Base-by-base conservation (phyloP, 2,797 vertebrate species). In the Notolabrus celidotus region DNA sequence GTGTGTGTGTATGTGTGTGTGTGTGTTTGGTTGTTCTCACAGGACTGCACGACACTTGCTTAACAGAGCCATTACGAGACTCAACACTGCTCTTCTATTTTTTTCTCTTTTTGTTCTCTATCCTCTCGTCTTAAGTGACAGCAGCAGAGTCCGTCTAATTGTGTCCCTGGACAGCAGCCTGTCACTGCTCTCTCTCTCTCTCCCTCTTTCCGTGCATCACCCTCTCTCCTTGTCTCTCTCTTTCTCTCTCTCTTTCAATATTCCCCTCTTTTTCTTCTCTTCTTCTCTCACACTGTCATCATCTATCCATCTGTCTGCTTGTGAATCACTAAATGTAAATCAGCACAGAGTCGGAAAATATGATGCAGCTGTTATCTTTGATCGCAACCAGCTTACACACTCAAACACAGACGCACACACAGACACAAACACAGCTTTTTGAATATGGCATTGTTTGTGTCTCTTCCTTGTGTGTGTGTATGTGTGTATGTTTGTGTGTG, bases 311-410 rank as follows among this genome's bases (percentile, higher is more conserved):
- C 83, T 86, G 85, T 83, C 78, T 72, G 68, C 67, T 47, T 63
- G 61, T 85, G 83, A 88, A 81, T 89, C 81, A 84, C 71, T 60
- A 76, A 83, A 89, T 88, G 85, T 60, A 86, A 88, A 88, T 92
- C 69, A 75, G 74, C 51, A 58, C 67, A 70, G 84, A 81, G 85
- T 84, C 82, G 39, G 31, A 74, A 75, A 83, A 77, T 79, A 64
- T 47, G 60, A 76, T 79, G 62, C 1, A 52, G 38, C 77, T 86
- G 81, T 80, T 81, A 53, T 78, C 85, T 83, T 82, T 83, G 67
- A 88, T 86, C 72, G 31, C 34, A 19, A 38, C 33, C 56, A 20
- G 22, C 46, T 58, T 64, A 27, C 47, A 53, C 43, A 56, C 49
- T 34, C 11, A 29, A 34, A n/a, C 36, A 33, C 56, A 20, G 29